Percentiles rank a stretch among this genome's conserved stretches.
These are phyloP conservation scores for Trichonephila clavata DNA, from an alignment of 1,140 invertebrate genomes.

Conservation along the genomic window DNA sequence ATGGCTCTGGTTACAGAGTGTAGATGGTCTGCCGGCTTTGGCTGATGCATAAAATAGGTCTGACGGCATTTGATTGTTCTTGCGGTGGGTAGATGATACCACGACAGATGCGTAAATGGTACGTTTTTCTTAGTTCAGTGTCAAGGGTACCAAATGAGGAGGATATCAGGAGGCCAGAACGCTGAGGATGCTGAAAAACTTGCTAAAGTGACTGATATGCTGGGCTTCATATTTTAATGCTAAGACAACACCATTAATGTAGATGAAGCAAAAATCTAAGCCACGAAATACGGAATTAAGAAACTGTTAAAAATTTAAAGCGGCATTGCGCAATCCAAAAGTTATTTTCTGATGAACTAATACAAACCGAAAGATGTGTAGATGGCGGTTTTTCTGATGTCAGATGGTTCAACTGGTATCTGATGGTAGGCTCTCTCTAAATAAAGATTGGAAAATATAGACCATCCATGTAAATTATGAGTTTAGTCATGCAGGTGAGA, in stretches of 20 bases:
- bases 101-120: too few species aligned
- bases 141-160: too few species aligned
- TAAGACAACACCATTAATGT: background rate
- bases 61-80: too few species aligned
- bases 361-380: background rate
- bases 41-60: too few species aligned
- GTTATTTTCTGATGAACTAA: background rate
- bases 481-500: background rate
- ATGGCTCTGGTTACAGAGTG: too few species aligned
- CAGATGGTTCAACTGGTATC: background rate
- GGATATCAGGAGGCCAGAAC: too few species aligned
- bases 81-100: too few species aligned
- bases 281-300: background rate
- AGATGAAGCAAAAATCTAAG: background rate
- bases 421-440: background rate
- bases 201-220: constrained; percentile 73
- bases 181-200: background rate
- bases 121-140: too few species aligned
- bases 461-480: background rate
- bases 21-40: too few species aligned
- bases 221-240: constrained; percentile 56
- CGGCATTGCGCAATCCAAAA: background rate
- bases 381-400: background rate
- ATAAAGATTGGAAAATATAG: background rate
- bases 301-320: background rate